phyloP scores from a whole-genome alignment of 2,113 vertebrate genomes.

The Falcunculus frontatus region DNA sequence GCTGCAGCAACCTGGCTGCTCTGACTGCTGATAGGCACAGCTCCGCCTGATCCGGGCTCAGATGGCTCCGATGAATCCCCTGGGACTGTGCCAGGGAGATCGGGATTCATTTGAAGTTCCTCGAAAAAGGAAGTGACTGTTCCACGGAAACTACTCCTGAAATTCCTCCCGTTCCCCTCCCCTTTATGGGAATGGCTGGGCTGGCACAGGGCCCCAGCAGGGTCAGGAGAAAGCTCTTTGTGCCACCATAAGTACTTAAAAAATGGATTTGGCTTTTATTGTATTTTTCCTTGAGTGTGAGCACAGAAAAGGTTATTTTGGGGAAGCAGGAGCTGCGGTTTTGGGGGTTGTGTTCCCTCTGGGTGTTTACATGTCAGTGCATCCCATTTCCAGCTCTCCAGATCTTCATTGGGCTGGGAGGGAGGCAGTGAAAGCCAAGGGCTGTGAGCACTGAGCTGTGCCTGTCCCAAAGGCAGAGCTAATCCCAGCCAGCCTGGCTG shows the following conservation, averaged over 20 bases:
- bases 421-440: background rate
- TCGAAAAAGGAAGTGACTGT: background rate
- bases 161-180: background rate
- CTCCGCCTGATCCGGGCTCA: background rate
- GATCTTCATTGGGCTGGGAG: background rate
- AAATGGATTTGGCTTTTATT: background rate
- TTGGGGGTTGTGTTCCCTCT: background rate
- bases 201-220: background rate
- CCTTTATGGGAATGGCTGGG: background rate
- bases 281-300: background rate
- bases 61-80: background rate
- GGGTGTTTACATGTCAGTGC: background rate
- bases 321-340: background rate
- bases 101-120: background rate
- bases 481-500: background rate
- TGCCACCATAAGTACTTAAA: background rate
- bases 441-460: background rate
- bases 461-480: background rate
- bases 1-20: slow-evolving; percentile 1
- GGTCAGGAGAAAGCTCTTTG: background rate
- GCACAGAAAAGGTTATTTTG: background rate
- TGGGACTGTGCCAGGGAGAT: background rate
- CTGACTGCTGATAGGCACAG: background rate
- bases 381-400: background rate
- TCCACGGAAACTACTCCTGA: background rate